phyloP scores from a whole-genome alignment of 2,113 vertebrate genomes.

The Opisthocomus hoazin region DNA sequence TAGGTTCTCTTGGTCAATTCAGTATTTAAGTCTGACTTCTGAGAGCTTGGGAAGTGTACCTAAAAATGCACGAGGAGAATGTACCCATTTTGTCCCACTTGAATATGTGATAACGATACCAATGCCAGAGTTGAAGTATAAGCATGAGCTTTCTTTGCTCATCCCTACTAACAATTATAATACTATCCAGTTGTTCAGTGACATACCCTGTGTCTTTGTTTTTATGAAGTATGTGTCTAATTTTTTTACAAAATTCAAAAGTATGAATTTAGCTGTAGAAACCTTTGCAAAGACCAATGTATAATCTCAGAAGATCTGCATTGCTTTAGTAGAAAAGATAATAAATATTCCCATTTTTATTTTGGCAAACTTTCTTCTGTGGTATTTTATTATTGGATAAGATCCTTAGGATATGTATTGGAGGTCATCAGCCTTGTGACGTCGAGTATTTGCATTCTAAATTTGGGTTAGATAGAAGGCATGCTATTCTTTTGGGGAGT shows the following conservation, averaged over 20 bases:
- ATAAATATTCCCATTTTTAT: conserved; percentile 73
- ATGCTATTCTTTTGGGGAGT: background rate
- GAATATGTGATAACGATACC: conserved; percentile 22
- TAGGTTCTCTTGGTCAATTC: conserved; percentile 51
- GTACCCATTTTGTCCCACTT: background rate
- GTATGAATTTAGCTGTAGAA: conserved; percentile 46
- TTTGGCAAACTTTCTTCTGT: conserved; percentile 66
- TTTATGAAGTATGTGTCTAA: conserved; percentile 61
- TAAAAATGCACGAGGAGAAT: conserved; percentile 40
- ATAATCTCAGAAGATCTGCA: conserved; percentile 52
- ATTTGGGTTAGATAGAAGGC: background rate
- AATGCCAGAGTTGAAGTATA: conserved; percentile 27
- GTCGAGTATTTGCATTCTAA: background rate
- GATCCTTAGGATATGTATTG: background rate
- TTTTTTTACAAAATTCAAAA: conserved; percentile 55
- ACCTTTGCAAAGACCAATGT: conserved; percentile 56
- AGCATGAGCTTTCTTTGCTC: conserved; percentile 60
- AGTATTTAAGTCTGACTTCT: conserved; percentile 46
- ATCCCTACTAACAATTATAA: conserved; percentile 39
- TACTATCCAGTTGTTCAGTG: conserved; percentile 38
- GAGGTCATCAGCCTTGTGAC: background rate
- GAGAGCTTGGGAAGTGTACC: conserved; percentile 24
- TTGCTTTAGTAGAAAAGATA: conserved; percentile 65
- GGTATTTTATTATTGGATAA: conserved; percentile 37
- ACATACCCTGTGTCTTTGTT: conserved; percentile 43